phyloP scores from a whole-genome alignment of 2,113 vertebrate genomes.

The Ophthalmolycus amberensis region DNA sequence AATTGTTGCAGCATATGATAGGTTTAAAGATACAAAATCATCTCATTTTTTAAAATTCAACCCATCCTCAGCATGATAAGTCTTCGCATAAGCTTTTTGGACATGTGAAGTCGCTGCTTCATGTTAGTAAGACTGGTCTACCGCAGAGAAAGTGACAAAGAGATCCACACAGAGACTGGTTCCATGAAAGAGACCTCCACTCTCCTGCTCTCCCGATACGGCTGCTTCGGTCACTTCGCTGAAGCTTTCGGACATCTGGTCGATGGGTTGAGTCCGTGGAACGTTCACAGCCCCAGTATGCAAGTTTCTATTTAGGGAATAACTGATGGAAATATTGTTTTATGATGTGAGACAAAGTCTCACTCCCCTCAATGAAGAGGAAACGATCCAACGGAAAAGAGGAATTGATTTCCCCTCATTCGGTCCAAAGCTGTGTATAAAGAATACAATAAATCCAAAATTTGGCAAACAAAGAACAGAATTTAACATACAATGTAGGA shows the following conservation, averaged over 20 bases:
- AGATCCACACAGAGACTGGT: constrained; percentile 14
- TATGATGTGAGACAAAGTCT: constrained; percentile 69
- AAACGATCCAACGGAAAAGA: constrained; percentile 42
- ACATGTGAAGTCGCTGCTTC: constrained; percentile 4
- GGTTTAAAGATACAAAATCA: not conserved
- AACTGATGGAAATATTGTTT: constrained; percentile 67
- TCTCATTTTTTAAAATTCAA: not conserved
- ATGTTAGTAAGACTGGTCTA: not conserved
- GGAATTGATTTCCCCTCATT: constrained; percentile 29
- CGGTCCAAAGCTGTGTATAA: not conserved
- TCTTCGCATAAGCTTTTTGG: not conserved
- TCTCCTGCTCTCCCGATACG: not conserved
- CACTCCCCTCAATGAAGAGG: constrained; percentile 14
- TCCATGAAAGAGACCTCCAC: constrained; percentile 37
- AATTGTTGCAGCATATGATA: not conserved
- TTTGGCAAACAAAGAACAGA: not conserved
- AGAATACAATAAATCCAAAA: not conserved
- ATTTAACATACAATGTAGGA: not conserved
- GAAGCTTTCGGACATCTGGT: constrained; percentile 68
- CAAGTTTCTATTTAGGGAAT: constrained; percentile 66
- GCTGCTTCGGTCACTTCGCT: constrained; percentile 33
- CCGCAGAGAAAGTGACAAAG: constrained; percentile 36
- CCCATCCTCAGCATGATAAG: not conserved
- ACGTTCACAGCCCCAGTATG: constrained; percentile 40
- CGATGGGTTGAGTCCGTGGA: constrained; percentile 48